Percentiles rank a stretch among this genome's conserved stretches.
Conservation (phyloP, 2,888 invertebrate genomes). For the Incurvaria masculella region DNA sequence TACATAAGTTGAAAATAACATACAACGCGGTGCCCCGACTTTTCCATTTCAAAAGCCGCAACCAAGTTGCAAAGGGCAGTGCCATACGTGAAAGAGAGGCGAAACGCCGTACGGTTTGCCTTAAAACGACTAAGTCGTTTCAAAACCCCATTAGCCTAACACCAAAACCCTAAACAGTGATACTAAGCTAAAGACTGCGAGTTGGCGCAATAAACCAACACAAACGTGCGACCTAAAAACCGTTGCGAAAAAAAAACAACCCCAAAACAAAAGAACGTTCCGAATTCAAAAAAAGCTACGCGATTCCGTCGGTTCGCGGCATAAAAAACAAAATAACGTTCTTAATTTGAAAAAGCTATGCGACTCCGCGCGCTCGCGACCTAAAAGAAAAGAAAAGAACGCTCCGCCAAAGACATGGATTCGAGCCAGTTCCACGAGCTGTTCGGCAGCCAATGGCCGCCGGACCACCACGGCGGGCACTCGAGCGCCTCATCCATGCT, state of each 20-base stretch:
- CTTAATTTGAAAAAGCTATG: constrained; percentile 25
- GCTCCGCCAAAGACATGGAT: constrained; percentile 31
- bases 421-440: constrained; percentile 49
- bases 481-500: constrained; percentile 47
- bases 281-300: too few relatives aligned
- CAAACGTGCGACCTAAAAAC: constrained; percentile 46
- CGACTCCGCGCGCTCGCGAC: constrained; percentile 10
- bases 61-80: too few relatives aligned
- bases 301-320: too few relatives aligned
- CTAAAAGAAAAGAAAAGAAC: not conserved
- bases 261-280: constrained; percentile 12
- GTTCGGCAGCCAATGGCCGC: constrained; percentile 53
- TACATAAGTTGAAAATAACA: not conserved
- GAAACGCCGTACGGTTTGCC: not conserved
- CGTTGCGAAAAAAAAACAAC: constrained; percentile 30
- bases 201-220: constrained; percentile 24
- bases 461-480: constrained; percentile 47
- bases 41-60: too few relatives aligned
- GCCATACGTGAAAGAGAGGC: too few relatives aligned
- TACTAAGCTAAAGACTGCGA: constrained; percentile 27
- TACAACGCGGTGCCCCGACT: too few relatives aligned
- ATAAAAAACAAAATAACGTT: constrained; percentile 28
- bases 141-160: constrained; percentile 32
- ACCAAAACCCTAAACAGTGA: constrained; percentile 26
- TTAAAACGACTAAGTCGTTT: constrained; percentile 40